phyloP scores from a whole-genome alignment of 1,140 invertebrate genomes.

The Glossosoma conforme region DNA sequence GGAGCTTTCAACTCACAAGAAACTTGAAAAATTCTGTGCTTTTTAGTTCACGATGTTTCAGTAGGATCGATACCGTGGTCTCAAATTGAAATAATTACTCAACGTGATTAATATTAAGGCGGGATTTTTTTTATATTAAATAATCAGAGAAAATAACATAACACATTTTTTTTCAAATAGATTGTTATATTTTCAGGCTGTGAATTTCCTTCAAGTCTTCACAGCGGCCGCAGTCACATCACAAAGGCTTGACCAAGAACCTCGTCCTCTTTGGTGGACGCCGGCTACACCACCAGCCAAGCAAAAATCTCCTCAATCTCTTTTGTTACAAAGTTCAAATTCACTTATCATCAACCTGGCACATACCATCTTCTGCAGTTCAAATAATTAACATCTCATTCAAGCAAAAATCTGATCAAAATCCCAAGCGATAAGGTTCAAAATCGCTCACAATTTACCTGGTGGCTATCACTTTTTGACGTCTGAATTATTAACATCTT shows the following conservation, averaged over 20 bases:
- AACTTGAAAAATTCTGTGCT: too few relatives aligned
- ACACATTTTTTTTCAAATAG: too few relatives aligned
- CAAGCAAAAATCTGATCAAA: background rate
- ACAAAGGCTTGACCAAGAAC: slow-evolving; percentile 8
- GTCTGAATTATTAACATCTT: slow-evolving; percentile 20
- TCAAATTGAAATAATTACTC: too few relatives aligned
- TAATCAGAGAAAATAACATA: too few relatives aligned
- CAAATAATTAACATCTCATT: slow-evolving; percentile 22
- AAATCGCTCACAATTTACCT: background rate
- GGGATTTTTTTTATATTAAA: too few relatives aligned
- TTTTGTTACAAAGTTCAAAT: background rate
- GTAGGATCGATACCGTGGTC: too few relatives aligned
- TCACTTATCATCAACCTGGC: background rate
- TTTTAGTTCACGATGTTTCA: too few relatives aligned
- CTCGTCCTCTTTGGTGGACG: slow-evolving; percentile 10
- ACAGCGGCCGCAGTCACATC: too few relatives aligned
- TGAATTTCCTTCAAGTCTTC: too few relatives aligned
- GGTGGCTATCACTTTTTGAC: slow-evolving; percentile 6
- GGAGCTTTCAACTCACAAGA: too few relatives aligned
- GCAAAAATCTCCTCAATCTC: background rate
- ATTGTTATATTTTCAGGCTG: too few relatives aligned
- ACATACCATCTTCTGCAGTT: slow-evolving; percentile 6
- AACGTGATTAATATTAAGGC: too few relatives aligned
- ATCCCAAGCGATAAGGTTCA: background rate
- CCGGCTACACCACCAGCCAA: slow-evolving; percentile 13